Base-by-base conservation (phyloP, 2,113 vertebrate species). In the Echinops telfairi region DNA sequence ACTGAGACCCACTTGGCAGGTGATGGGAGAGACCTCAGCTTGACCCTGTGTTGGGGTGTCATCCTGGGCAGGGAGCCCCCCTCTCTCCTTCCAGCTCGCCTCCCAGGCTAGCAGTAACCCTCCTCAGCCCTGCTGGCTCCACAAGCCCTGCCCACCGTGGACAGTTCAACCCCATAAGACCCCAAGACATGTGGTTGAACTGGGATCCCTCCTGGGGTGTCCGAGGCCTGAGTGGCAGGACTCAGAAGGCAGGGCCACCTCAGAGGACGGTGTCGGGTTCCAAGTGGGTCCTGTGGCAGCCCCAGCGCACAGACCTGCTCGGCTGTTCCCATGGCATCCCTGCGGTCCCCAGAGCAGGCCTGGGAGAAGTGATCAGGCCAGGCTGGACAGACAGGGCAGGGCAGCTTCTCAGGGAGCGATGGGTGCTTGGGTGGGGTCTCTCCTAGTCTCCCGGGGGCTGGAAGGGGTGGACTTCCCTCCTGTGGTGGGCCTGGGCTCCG, bases 51-150 rank as follows among this genome's bases (percentile, higher is more conserved):
- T 10, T 66, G 4, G 31, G 27, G 6, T 15, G 43, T 5, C 53
- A 2, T 15, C 15, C 38, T 4, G 31, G 40, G 15, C 4, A 19
- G 9, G 7, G 27, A 43, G 25, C 31, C 29, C 66, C 64, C 29
- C 29, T 11, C 10, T 68, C 10, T 31, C 27, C 29, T 25, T 66
- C 15, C 66, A 23, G 2, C 64, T 29, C 64, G 2, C 64, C 22
- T 31, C 84, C 14, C 0, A 7, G 40, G 40, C 40, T n/a, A 0
- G 20, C 29, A 2, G 2, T 0, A 0, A 11, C 2, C 31, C 29
- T 2, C 64, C 64, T 8, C 4, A 27, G 33, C 58, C n/a, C 38
- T 10, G 11, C 11, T 53, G 12, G 9, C 57, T 20, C 1, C 1
- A 47, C n/a, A 27, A 53, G 47, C 78, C 5, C n/a, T 60, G 22